phyloP scores from a whole-genome alignment of 2,888 invertebrate genomes.

The Bombylius discolor region DNA sequence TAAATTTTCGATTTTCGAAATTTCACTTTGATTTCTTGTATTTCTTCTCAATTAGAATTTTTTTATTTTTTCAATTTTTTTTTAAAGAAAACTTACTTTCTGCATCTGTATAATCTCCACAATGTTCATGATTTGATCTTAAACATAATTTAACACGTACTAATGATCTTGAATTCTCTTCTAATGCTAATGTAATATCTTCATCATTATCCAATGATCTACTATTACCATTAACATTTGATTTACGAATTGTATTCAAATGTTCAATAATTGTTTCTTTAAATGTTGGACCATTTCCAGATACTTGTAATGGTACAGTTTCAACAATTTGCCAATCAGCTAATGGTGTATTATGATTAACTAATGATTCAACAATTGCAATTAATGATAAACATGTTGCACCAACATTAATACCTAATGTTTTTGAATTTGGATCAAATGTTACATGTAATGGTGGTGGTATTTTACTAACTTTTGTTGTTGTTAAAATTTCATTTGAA shows the following conservation, averaged over 20 bases:
- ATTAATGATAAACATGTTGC: slow-evolving; percentile 66
- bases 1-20: too few relatives aligned
- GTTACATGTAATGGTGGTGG: slow-evolving; percentile 68
- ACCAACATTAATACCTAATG: slow-evolving; percentile 64
- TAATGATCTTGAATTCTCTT: slow-evolving; percentile 46
- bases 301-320: slow-evolving; percentile 55
- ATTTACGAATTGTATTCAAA: slow-evolving; percentile 38
- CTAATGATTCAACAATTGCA: slow-evolving; percentile 59
- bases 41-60: too few relatives aligned
- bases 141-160: slow-evolving; percentile 73
- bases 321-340: slow-evolving; percentile 59
- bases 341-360: slow-evolving; percentile 43
- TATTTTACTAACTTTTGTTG: slow-evolving; percentile 74
- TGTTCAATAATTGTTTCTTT: slow-evolving; percentile 58
- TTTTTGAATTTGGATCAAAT: slow-evolving; percentile 65
- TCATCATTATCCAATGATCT: slow-evolving; percentile 42
- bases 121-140: slow-evolving; percentile 64
- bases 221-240: slow-evolving; percentile 28
- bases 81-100: slow-evolving; percentile 50
- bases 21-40: too few relatives aligned
- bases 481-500: slow-evolving; percentile 68
- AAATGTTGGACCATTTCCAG: slow-evolving; percentile 54
- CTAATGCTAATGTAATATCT: slow-evolving; percentile 42
- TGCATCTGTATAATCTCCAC: slow-evolving; percentile 72
- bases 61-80: too few relatives aligned